Evolutionary conservation across 2,113 vertebrate species (phyloP), one percentile per base, ranked within the genome.

Genomic region (Dasyprocta punctata): DNA sequence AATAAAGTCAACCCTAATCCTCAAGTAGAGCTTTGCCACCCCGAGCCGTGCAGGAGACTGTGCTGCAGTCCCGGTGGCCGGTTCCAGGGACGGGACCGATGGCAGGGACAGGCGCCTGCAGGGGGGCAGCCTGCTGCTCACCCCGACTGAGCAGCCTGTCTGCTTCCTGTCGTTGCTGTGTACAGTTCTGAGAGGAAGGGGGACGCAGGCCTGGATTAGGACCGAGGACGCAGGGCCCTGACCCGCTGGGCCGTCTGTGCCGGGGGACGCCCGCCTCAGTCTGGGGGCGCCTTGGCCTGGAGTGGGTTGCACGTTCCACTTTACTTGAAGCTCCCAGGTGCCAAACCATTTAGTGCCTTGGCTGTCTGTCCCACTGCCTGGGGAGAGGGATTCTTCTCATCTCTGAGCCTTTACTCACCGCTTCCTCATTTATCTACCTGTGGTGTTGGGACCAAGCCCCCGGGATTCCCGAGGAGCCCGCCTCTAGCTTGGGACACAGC

Each of bases 311-410:
- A 28, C 2, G 36, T 78, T 88, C 69, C 47, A 84, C 90, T 81
- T 75, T 95, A 98, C 98, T 98, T 97, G 98, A 98, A 95, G 97
- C 88, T 96, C 91, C 97, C 96, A 97, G 98, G 97, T 98, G 98
- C 98, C 98, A 98, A 97, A 98, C 97, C 98, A 94, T 73, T 94
- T 94, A 97, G 98, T 98, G 98, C 98, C 98, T 98, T 98, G 98
- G 97, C 95, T 82, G 67, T 61, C 84, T 86, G 22, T 75, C 90
- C 97, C 87, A 93, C 95, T 97, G 98, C 97, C 96, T 52, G 5
- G 94, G 93, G 87, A 86, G 92, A 83, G 33, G 95, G 86, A 86
- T 17, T 86, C 80, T 88, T 91, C 61, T 88, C 96, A 36, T 89
- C 97, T 89, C 92, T 81, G 92, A 92, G 97, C 96, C 96, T 92